These are phyloP conservation scores for Osedax fenrisi DNA, from an alignment of 2,888 invertebrate species.

Conservation along the genomic window DNA sequence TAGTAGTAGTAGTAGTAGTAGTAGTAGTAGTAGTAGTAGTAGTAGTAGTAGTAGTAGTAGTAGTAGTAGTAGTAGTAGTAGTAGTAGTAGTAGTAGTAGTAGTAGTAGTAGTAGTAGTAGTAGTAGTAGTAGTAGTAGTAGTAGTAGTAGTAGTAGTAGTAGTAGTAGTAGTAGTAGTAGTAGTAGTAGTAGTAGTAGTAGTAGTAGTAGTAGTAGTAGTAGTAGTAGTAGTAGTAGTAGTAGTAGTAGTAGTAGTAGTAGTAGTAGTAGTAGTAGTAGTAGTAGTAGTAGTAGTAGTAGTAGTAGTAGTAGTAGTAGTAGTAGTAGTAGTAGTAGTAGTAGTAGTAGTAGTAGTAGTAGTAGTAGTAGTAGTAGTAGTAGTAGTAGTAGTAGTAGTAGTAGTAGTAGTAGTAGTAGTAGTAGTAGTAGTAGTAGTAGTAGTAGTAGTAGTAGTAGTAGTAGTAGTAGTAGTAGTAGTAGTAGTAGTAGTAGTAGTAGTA, in stretches of 20 bases:
- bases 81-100: background rate
- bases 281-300: background rate
- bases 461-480: background rate
- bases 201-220: conserved; percentile 3
- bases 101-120: conserved; percentile 7
- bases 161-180: background rate
- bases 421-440: background rate
- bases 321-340: background rate
- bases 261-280: background rate
- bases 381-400: background rate
- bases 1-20: background rate
- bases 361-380: background rate
- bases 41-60: background rate
- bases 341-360: background rate
- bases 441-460: background rate
- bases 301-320: conserved; percentile 2
- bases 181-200: conserved; percentile 3
- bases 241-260: background rate
- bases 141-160: conserved; percentile 4
- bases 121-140: conserved; percentile 7
- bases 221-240: background rate
- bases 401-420: background rate
- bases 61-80: background rate
- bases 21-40: background rate
- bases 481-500: background rate